A percentile compares a stretch with the other conserved stretches of the same genome.
Conservation (phyloP, 2,113 vertebrate species). For the Atherinomorus stipes region DNA sequence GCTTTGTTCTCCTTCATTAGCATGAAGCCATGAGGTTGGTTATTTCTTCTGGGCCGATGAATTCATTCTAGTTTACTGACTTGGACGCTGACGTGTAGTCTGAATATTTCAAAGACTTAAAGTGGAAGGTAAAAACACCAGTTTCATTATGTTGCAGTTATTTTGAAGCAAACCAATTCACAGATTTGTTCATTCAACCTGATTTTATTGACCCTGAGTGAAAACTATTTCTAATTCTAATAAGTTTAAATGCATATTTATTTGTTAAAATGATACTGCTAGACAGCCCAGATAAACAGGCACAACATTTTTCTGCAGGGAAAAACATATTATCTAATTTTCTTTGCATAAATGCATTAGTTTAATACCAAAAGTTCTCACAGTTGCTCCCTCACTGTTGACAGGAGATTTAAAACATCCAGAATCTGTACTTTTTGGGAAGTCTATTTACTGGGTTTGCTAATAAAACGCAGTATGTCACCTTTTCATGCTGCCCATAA, state of each 20-base stretch:
- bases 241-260: too few species aligned
- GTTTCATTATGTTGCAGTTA: not conserved
- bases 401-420: not conserved
- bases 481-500: not conserved
- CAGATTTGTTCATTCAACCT: not conserved
- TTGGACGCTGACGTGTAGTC: not conserved
- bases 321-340: too few species aligned
- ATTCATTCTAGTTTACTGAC: not conserved
- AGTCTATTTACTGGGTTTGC: not conserved
- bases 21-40: not conserved
- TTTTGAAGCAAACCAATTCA: not conserved
- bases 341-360: too few species aligned
- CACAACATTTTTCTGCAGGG: too few species aligned
- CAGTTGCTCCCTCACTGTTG: too few species aligned
- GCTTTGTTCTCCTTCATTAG: slow-evolving; percentile 1
- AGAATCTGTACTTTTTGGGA: too few species aligned
- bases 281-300: too few species aligned
- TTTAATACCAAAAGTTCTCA: too few species aligned
- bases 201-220: too few species aligned
- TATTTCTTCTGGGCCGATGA: not conserved
- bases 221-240: too few species aligned
- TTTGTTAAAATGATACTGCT: too few species aligned
- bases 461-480: not conserved
- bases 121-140: too few species aligned
- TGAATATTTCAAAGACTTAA: not conserved